These are phyloP conservation scores for Leucophenga varia DNA, from an alignment of 1,140 invertebrate genomes.

Conservation along the genomic window DNA sequence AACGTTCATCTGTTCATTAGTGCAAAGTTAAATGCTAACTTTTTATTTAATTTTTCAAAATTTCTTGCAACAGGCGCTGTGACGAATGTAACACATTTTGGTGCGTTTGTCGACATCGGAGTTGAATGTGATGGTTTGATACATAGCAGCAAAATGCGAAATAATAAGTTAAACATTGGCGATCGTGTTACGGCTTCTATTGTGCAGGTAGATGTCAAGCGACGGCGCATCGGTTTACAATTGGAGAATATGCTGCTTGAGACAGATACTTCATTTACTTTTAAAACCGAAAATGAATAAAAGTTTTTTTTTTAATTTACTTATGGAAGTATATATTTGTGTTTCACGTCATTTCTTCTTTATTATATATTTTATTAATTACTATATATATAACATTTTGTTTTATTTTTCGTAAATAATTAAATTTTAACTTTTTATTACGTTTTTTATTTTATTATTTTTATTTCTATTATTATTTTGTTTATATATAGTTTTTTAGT, in stretches of 20 bases:
- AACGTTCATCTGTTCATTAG: not conserved
- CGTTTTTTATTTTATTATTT: too few species aligned
- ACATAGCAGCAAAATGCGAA: slow-evolving; percentile 66
- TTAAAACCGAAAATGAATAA: slow-evolving; percentile 28
- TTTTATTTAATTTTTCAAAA: too few species aligned
- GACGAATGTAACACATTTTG: slow-evolving; percentile 84
- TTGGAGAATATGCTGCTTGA: slow-evolving; percentile 40
- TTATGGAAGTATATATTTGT: slow-evolving; percentile 25
- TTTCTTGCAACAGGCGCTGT: slow-evolving; percentile 61
- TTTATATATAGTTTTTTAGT: slow-evolving; percentile 13
- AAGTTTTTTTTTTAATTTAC: slow-evolving; percentile 24
- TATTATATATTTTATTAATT: not conserved
- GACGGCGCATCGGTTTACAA: slow-evolving; percentile 59
- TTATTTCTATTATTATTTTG: slow-evolving; percentile 6
- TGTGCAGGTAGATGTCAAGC: slow-evolving; percentile 59
- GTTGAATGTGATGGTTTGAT: slow-evolving; percentile 76
- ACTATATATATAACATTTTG: not conserved
- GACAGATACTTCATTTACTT: slow-evolving; percentile 42
- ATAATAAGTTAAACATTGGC: slow-evolving; percentile 66
- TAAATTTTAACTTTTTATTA: too few species aligned
- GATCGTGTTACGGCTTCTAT: slow-evolving; percentile 69
- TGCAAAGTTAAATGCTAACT: too few species aligned
- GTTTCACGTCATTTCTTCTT: slow-evolving; percentile 1
- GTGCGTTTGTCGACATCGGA: slow-evolving; percentile 87
- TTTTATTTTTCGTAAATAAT: too few species aligned